Base-by-base conservation (phyloP, 2,113 vertebrate species). In the Tupaia tana region DNA sequence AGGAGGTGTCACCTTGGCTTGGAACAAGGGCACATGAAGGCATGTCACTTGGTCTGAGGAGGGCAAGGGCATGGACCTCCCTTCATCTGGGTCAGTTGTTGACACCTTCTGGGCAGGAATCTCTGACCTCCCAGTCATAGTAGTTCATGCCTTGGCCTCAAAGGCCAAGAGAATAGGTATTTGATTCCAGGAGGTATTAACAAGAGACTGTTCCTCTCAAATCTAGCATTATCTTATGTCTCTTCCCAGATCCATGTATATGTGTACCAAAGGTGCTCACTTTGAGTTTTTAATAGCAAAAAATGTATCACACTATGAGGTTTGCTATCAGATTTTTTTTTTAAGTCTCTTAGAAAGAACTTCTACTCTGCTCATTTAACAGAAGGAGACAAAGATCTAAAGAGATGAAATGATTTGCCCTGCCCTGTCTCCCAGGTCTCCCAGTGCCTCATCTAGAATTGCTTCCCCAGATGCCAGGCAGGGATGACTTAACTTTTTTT, bases 131-230 rank as follows among this genome's bases (percentile, higher is more conserved):
- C 52, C 27, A 3, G 4, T 22, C 31, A 15, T 2, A 4, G 4
- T 34, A 13, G 4, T 9, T 0, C 2, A 16, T 86, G 69, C 43
- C 20, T 77, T 64, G 78, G n/a, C 58, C 25, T 8, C 7, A 10
- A 7, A 8, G 8, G 56, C 4, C 13, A 7, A 7, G 59, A 59
- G 58, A 70, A n/a, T 24, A 43, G 58, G 12, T 74, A 24, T 77
- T 25, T 11, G 3, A 54, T 66, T 59, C 66, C 13, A 3, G 0
- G 10, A 3, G 11, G 8, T 66, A 7, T 7, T 63, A 63, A n/a
- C 24, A 54, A 5, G 0, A 1, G 27, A 20, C 5, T 27, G 0
- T 25, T 11, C 8, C 8, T 69, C 24, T 24, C 77, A 22, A 63
- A 27, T 63, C 16, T 52, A 25, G n/a, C 20, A 80, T 67, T 78